phyloP scores from a whole-genome alignment of 2,797 vertebrate genomes.

The Molossus molossus region DNA sequence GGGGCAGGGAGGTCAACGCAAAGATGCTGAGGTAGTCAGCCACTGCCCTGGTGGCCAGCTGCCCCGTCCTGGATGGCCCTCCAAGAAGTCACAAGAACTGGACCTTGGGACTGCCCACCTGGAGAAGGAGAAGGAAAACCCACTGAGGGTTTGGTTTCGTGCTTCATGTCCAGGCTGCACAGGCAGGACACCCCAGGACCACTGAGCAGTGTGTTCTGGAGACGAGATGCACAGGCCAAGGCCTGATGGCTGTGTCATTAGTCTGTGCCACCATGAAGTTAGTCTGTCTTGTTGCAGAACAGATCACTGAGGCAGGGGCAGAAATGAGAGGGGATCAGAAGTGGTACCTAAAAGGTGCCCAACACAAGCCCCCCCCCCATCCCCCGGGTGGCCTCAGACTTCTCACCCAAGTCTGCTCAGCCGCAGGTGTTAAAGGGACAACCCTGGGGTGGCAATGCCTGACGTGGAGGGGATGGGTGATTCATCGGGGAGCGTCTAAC shows the following conservation, averaged over 20 bases:
- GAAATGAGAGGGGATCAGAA: background rate
- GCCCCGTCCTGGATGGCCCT: background rate
- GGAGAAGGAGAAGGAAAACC: background rate
- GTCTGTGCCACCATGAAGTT: background rate
- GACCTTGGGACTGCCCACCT: background rate
- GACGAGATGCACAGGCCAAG: accelerated
- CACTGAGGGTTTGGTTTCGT: background rate
- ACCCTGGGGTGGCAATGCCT: too few relatives aligned
- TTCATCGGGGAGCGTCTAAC: background rate
- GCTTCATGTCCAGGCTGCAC: background rate
- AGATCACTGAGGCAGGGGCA: background rate
- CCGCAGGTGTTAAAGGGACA: background rate
- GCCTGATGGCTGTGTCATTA: accelerated
- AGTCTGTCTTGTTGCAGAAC: accelerated
- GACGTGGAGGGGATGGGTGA: accelerated
- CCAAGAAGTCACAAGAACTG: background rate
- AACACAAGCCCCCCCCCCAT: background rate
- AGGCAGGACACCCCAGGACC: too few relatives aligned
- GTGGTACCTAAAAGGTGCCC: background rate
- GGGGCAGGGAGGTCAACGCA: accelerated
- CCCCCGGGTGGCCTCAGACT: too few relatives aligned
- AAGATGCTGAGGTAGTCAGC: background rate
- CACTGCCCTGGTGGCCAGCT: too few relatives aligned
- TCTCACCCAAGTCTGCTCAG: background rate
- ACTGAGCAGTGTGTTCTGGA: background rate